Evolutionary conservation across 2,797 vertebrate species (phyloP).

Genomic region (Channa striata): DNA sequence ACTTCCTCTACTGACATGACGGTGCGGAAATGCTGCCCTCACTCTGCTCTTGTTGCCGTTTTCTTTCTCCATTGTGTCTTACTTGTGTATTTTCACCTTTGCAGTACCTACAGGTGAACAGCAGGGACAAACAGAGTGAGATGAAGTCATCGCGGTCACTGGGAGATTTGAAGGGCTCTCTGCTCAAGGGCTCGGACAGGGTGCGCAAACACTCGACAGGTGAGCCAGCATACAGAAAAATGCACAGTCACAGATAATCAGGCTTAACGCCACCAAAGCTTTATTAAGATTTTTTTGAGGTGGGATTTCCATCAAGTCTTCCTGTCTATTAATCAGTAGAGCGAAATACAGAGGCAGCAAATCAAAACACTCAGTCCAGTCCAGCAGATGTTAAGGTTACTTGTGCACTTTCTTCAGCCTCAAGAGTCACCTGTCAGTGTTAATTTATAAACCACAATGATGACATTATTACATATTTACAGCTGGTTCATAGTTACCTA

Average conservation of each 20-base stretch:
- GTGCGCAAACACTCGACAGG: conserved; percentile 93
- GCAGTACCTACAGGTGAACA: conserved; percentile 90
- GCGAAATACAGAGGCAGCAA: background rate
- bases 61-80: conserved; percentile 41
- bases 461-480: conserved; percentile 7
- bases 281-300: background rate
- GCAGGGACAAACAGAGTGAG: conserved; percentile 91
- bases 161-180: conserved; percentile 92
- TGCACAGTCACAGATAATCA: background rate
- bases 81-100: background rate
- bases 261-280: background rate
- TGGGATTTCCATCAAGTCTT: background rate
- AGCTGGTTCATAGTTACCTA: too few relatives aligned
- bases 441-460: conserved; percentile 39
- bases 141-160: conserved; percentile 93
- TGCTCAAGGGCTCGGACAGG: conserved; percentile 90
- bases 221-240: conserved; percentile 56
- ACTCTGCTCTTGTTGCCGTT: conserved; percentile 24
- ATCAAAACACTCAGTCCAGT: background rate
- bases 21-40: conserved; percentile 42
- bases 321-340: background rate
- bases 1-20: conserved; percentile 2
- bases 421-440: conserved; percentile 40
- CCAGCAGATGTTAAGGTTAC: background rate
- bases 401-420: conserved; percentile 24